These are phyloP conservation scores for Lerema accius DNA, from an alignment of 1,140 invertebrate genomes.

Conservation along the genomic window DNA sequence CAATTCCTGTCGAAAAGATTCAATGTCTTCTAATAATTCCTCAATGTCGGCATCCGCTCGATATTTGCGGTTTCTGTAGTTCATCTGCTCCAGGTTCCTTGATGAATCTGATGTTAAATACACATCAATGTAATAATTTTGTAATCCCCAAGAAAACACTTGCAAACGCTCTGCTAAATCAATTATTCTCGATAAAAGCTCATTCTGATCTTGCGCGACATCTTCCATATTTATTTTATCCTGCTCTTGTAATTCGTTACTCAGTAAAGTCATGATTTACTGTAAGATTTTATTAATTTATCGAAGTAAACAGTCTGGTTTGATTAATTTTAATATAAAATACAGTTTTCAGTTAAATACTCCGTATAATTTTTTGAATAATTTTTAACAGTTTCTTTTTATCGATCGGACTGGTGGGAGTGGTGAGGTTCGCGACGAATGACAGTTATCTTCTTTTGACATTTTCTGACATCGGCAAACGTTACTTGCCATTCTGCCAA, in stretches of 20 bases:
- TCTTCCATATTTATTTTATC: slow-evolving; percentile 56
- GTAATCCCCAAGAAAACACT: slow-evolving; percentile 65
- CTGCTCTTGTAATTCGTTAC: slow-evolving; percentile 57
- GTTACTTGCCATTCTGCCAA: no score
- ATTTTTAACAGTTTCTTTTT: not conserved
- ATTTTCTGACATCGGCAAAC: no score
- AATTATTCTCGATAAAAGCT: slow-evolving; percentile 56
- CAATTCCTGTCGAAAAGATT: slow-evolving; percentile 43
- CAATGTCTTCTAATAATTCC: slow-evolving; percentile 51
- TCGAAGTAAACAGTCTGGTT: no score
- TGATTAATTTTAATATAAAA: no score
- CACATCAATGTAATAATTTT: slow-evolving; percentile 70
- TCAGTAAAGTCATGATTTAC: slow-evolving; percentile 63
- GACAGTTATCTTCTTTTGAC: no score
- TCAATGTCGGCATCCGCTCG: slow-evolving; percentile 58
- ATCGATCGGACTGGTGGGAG: no score
- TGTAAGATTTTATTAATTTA: not conserved
- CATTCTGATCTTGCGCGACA: slow-evolving; percentile 56
- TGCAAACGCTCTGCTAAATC: slow-evolving; percentile 66
- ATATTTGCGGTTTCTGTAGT: slow-evolving; percentile 65
- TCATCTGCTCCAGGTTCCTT: slow-evolving; percentile 71
- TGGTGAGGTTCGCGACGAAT: no score
- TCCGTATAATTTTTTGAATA: not conserved
- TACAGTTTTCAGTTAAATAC: no score
- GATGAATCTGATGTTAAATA: slow-evolving; percentile 64